Base-by-base conservation (phyloP, 2,888 invertebrate genomes). In the Patella ulyssiponensis region DNA sequence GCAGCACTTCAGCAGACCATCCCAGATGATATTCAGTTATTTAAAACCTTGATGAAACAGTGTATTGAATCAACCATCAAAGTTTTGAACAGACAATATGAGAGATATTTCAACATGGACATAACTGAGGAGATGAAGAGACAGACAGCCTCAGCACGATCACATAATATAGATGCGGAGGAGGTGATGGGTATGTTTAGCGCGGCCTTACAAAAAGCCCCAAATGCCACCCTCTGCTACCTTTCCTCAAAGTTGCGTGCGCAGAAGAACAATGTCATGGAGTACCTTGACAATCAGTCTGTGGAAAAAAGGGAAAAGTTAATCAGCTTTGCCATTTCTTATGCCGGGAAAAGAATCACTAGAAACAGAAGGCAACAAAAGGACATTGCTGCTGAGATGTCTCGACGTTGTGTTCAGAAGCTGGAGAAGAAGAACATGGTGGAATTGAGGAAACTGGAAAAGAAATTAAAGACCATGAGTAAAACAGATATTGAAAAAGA, bases 121-220 rank as follows among this genome's bases (percentile, higher is more conserved):
- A 33, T 33, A 33, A 75, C 79, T n/a, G 73, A 73, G 9, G 15
- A 52, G n/a, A 23, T 77, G 20, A 73, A 71, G 27, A 52, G 27
- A 20, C 51, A 73, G 69, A 74, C 77, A 12, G 52, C 58, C 17
- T 74, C 77, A 44, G 77, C 77, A 14, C 23, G 77, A 44, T 73
- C 33, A 14, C 81, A 81, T 74, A 81, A 79, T 53, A 81, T 81
- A 14, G 81, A 81, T 77, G 77, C 27, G 27, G 27, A 27, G 27
- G 27, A 33, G 33, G 33, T 33, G 33, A 33, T 33, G 33, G 33
- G 33, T 11, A 80, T 81, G 79, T 79, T 80, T 51, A 75, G 75
- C 64, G 73, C 79, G n/a, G 77, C 77, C 17, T 58, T 76, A 53
- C 14, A 75, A 27, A 69, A 70, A 20, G 72, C 81, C 15, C 81